These are phyloP conservation scores for Malurus splendens DNA, from an alignment of 2,797 vertebrate genomes.

Conservation along the genomic window DNA sequence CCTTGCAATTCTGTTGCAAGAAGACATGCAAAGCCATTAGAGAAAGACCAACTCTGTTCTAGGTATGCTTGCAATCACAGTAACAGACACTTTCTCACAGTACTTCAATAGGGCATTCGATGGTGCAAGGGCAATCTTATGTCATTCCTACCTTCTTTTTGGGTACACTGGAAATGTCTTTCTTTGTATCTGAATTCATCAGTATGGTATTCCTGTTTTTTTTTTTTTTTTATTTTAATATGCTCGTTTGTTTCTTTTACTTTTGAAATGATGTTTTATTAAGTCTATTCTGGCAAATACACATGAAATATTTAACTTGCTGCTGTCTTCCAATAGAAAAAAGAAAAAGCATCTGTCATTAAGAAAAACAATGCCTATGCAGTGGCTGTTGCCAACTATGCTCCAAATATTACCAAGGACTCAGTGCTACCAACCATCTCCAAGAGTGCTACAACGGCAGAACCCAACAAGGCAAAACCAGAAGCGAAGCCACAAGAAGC, in stretches of 20 bases:
- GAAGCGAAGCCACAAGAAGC: conserved; percentile 82
- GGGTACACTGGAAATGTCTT: background rate
- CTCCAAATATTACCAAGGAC: conserved; percentile 88
- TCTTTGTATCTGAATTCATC: background rate
- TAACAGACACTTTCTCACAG: background rate
- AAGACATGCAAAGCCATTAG: background rate
- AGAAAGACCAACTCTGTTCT: background rate
- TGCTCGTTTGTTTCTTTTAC: background rate
- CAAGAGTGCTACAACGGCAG: conserved; percentile 82
- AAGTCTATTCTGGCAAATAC: background rate
- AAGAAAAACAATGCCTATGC: conserved; percentile 96
- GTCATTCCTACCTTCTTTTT: background rate
- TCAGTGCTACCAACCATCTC: conserved; percentile 87
- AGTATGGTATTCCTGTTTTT: background rate
- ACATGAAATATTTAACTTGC: conserved; percentile 25
- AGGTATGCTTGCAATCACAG: background rate
- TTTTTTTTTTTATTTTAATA: background rate
- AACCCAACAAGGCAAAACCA: conserved; percentile 79
- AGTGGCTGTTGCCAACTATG: conserved; percentile 92
- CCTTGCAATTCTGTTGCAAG: background rate
- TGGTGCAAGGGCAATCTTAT: background rate
- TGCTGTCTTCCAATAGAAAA: conserved; percentile 82
- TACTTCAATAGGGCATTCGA: background rate
- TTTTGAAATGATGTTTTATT: background rate
- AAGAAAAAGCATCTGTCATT: conserved; percentile 85